Evolutionary conservation across 2,797 vertebrate species (phyloP).

Genomic region (Parauchenoglanis punctatus): DNA sequence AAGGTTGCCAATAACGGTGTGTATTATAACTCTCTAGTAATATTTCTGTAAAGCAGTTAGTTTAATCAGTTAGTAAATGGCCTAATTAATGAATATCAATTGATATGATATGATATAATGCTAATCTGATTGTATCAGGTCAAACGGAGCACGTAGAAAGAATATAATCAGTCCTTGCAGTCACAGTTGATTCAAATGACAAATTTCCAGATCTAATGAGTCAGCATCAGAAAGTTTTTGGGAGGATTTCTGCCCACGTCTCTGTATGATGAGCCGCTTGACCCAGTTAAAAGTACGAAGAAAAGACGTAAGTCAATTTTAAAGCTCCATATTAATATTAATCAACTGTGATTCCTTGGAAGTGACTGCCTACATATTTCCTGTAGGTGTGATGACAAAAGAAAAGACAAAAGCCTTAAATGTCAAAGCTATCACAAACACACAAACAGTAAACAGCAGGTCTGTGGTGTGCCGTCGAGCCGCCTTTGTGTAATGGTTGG

Average conservation of each 20-base stretch:
- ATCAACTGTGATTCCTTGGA: background rate
- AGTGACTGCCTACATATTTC: background rate
- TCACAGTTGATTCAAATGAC: too few relatives aligned
- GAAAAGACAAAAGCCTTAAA: background rate
- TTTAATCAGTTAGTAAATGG: background rate
- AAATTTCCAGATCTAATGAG: slow-evolving; percentile 7
- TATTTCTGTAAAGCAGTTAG: background rate
- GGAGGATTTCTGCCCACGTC: background rate
- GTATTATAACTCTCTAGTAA: background rate
- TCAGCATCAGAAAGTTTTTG: background rate
- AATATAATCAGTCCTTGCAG: background rate
- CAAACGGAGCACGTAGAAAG: background rate
- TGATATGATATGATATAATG: background rate
- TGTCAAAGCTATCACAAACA: background rate
- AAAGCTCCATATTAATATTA: background rate
- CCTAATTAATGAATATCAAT: background rate
- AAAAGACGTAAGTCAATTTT: background rate
- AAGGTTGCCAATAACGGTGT: background rate
- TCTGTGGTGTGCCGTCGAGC: background rate
- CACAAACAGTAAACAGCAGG: background rate
- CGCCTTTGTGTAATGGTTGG: background rate
- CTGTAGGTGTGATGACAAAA: background rate
- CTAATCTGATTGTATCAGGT: background rate
- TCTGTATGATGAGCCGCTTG: background rate
- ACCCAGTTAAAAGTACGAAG: background rate